These are phyloP conservation scores for Budorcas taxicolor DNA, from an alignment of 2,113 vertebrate genomes.

Conservation along the genomic window DNA sequence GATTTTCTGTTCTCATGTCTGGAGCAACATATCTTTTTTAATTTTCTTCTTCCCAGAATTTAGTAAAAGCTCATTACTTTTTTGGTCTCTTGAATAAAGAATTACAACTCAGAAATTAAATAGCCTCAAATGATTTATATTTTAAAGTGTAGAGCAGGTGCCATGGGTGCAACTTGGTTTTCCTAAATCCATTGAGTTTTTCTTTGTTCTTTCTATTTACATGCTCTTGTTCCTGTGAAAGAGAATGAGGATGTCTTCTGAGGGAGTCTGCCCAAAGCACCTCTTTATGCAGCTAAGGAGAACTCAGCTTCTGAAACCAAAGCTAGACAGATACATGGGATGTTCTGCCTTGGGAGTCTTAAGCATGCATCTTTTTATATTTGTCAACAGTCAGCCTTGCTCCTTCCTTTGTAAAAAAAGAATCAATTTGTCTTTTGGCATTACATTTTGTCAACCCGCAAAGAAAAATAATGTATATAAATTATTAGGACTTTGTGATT, in stretches of 20 bases:
- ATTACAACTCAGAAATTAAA: constrained; percentile 61
- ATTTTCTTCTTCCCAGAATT: constrained; percentile 59
- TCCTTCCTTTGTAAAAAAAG: not conserved
- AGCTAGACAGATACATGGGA: not conserved
- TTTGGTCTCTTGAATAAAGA: constrained; percentile 64
- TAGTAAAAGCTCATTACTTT: constrained; percentile 61
- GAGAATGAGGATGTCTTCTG: not conserved
- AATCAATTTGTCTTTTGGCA: not conserved
- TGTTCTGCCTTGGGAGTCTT: accelerated
- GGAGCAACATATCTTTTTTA: constrained; percentile 29
- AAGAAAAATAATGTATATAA: not conserved
- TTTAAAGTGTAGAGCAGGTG: constrained; percentile 50
- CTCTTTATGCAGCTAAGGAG: not conserved
- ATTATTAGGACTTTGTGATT: not conserved
- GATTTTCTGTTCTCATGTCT: constrained; percentile 47
- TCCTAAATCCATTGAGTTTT: constrained; percentile 35
- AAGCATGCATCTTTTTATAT: not conserved
- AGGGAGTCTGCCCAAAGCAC: not conserved
- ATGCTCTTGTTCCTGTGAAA: not conserved
- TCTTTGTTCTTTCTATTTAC: constrained; percentile 2
- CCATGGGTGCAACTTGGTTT: constrained; percentile 14
- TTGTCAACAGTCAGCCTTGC: not conserved
- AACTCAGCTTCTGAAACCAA: not conserved
- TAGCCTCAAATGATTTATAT: constrained; percentile 54
- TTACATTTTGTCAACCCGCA: not conserved